Evolutionary conservation across 2,888 invertebrate genomes (phyloP).

Genomic region (Ochropleura leucogaster): DNA sequence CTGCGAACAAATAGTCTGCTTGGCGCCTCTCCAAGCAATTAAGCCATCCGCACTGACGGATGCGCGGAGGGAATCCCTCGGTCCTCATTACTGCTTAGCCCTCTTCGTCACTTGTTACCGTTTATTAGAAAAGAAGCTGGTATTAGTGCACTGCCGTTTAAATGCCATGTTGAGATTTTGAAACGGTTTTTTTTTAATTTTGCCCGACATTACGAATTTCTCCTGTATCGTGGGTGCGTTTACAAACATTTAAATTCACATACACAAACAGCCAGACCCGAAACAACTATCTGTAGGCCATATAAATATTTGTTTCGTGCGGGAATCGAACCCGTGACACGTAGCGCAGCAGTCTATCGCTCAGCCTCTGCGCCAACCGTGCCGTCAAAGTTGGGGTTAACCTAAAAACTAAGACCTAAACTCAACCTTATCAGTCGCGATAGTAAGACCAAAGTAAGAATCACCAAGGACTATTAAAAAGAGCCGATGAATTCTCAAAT

Average conservation of each 20-base stretch:
- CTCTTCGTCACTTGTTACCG: constrained; percentile 35
- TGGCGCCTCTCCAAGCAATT: constrained; percentile 77
- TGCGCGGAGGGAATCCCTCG: constrained; percentile 58
- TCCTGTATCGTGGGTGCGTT: no score
- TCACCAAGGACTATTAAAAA: not conserved
- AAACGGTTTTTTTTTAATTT: not conserved
- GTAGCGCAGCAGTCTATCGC: no score
- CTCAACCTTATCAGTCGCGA: not conserved
- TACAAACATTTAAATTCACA: no score
- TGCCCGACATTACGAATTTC: no score
- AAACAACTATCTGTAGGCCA: no score
- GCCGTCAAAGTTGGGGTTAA: no score
- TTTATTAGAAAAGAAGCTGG: constrained; percentile 52
- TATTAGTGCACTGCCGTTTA: constrained; percentile 5
- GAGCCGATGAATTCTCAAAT: not conserved
- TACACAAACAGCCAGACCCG: no score
- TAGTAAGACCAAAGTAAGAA: not conserved
- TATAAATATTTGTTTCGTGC: no score
- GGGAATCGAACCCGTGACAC: no score
- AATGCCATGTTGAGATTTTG: not conserved
- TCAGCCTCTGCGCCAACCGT: no score
- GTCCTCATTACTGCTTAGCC: constrained; percentile 61
- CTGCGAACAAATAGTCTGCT: constrained; percentile 69
- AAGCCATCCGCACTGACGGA: constrained; percentile 68
- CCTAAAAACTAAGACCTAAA: not conserved